Base-by-base conservation (phyloP, 2,888 invertebrate genomes). In the Epistrophe eligans region DNA sequence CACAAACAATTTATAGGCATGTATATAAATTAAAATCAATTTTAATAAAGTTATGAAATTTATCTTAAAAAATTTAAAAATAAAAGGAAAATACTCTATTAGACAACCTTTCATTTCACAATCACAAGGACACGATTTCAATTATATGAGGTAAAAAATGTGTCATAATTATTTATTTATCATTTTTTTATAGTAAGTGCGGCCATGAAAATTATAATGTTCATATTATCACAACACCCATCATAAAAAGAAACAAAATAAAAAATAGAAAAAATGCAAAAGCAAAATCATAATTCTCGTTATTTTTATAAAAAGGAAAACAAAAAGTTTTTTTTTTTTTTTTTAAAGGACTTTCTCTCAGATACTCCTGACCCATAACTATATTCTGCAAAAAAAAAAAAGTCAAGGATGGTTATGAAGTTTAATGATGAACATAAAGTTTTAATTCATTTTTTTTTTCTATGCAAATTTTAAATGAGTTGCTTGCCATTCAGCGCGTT, bases 391-490 rank as follows among this genome's bases (percentile, higher is more conserved):
- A 48, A 48, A 48, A 48, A 17, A 48, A 48, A 48, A 48, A 48
- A 48, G 9, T 48, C 48, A 48, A 48, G 48, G 48, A 48, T 17
- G 48, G 17, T 17, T 48, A 17, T 48, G 17, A 48, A 17, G 48
- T 77, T 81, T 81, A 81, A 81, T 81, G 85, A 81, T 77, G 85
- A 85, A 57, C 73, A 81, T 77, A 60, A 81, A 76, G 57, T 84
- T 79, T 66, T 66, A 50, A 50, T 55, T 70, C 38, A 32, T 64
- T 55, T 48, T 70, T 67, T 35, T 38, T 84, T 50, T 38, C 64
- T 52, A 84, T 84, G 76, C 55, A 80, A 80, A 80, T 84, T 84
- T 70, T 84, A 76, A 84, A 84, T 79, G 80, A 84, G 71, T 77
- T 80, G 45, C 84, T 60, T 1, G 15, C 43, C 43, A 84, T 76